A percentile compares a stretch with the other conserved stretches of the same genome.
Evolutionary conservation across 2,797 vertebrate species (phyloP).

Genomic region (Gymnoscopelus microlampas): DNA sequence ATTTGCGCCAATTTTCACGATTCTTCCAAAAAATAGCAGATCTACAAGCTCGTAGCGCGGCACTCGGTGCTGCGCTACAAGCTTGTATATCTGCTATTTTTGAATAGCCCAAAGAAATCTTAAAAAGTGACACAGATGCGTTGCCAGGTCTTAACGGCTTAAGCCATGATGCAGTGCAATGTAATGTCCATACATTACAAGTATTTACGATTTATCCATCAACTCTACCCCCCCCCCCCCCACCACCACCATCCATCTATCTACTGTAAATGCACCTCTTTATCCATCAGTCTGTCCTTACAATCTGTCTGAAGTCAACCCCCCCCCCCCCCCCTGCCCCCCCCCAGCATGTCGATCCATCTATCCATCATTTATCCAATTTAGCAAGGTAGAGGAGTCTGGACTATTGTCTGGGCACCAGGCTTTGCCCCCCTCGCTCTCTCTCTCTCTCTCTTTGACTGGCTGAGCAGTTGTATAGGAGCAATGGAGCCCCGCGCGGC

Average conservation of each 20-base stretch:
- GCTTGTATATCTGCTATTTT: too few species aligned
- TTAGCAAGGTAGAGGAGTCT: slow-evolving; percentile 41
- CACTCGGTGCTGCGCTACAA: too few species aligned
- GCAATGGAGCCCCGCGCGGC: slow-evolving; percentile 57
- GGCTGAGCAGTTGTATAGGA: slow-evolving; percentile 31
- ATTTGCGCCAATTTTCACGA: too few species aligned
- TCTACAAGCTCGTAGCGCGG: too few species aligned
- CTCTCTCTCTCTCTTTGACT: slow-evolving; percentile 27
- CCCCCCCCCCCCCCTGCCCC: slow-evolving; percentile 14
- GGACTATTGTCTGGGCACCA: slow-evolving; percentile 36
- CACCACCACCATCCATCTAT: slow-evolving; percentile 20
- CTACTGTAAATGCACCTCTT: slow-evolving; percentile 48
- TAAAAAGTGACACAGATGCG: too few species aligned
- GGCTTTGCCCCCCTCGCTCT: slow-evolving; percentile 12
- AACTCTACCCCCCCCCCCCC: slow-evolving; percentile 19
- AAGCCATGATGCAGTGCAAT: slow-evolving; percentile 30
- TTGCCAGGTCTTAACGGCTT: too few species aligned
- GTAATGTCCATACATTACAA: slow-evolving; percentile 54
- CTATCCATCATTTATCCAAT: slow-evolving; percentile 46
- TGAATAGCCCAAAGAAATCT: too few species aligned
- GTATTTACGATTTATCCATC: slow-evolving; percentile 58
- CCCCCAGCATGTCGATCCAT: slow-evolving; percentile 44
- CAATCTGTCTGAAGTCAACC: slow-evolving; percentile 35
- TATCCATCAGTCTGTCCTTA: slow-evolving; percentile 43
- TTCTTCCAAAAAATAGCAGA: too few species aligned